Conservation (phyloP, 1,140 invertebrate genomes). For the Bilobella aurantiaca region DNA sequence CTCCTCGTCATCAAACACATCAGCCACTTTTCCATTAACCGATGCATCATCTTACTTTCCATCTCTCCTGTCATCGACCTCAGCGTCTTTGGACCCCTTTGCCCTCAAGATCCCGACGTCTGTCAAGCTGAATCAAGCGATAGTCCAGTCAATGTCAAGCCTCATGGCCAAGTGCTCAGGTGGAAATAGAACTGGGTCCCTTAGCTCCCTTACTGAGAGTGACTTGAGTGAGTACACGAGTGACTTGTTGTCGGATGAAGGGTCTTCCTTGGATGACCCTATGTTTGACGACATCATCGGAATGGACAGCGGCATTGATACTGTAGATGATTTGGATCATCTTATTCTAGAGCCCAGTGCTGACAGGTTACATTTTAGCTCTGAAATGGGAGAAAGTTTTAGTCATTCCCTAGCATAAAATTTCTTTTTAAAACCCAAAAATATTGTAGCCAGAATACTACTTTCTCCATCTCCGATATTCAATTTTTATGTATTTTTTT, state of each 20-base stretch:
- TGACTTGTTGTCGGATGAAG: constrained; percentile 37
- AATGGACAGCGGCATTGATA: constrained; percentile 38
- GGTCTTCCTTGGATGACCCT: constrained; percentile 36
- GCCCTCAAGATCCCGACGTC: not conserved
- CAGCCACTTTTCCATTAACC: not conserved
- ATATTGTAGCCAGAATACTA: too few relatives aligned
- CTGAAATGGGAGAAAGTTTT: constrained; percentile 15
- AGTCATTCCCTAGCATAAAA: not conserved
- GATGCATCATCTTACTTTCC: not conserved
- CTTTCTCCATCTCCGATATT: too few relatives aligned
- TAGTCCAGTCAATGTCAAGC: constrained; percentile 1
- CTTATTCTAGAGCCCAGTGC: constrained; percentile 45
- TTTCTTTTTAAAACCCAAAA: not conserved
- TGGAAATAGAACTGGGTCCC: constrained; percentile 25
- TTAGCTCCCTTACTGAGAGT: constrained; percentile 35
- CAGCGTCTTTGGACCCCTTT: not conserved
- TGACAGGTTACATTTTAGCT: constrained; percentile 29
- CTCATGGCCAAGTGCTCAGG: constrained; percentile 1
- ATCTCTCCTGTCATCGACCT: not conserved
- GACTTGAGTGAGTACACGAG: constrained; percentile 36
- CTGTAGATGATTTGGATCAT: constrained; percentile 39
- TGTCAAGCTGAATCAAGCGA: not conserved
- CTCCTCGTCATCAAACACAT: not conserved
- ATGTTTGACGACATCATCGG: constrained; percentile 37
- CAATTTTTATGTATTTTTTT: too few relatives aligned